phyloP scores from a whole-genome alignment of 2,888 invertebrate genomes.

The Epistrophe grossulariae region DNA sequence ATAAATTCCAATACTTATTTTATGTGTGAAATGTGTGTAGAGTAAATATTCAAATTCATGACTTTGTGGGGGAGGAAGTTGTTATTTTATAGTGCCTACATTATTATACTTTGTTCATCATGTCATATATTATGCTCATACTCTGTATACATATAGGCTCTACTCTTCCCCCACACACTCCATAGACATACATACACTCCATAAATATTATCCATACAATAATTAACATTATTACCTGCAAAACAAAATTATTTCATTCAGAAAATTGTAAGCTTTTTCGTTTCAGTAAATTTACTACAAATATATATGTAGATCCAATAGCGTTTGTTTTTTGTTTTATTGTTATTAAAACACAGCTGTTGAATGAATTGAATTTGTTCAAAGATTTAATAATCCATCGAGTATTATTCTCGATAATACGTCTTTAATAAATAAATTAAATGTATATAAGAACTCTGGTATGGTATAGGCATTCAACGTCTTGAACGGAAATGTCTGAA shows the following conservation, averaged over 20 bases:
- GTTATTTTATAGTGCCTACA: slow-evolving; percentile 9
- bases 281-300: not conserved
- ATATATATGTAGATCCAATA: too few relatives aligned
- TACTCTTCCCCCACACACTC: not conserved
- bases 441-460: too few relatives aligned
- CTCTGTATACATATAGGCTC: not conserved
- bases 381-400: too few relatives aligned
- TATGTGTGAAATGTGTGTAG: not conserved
- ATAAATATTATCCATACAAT: not conserved
- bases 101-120: not conserved
- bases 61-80: not conserved
- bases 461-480: too few relatives aligned
- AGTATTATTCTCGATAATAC: too few relatives aligned
- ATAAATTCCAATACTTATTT: slow-evolving; percentile 1
- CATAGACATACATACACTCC: not conserved
- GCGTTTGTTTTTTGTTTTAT: too few relatives aligned
- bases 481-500: too few relatives aligned
- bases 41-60: not conserved
- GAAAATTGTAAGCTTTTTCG: slow-evolving; percentile 2
- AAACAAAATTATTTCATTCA: slow-evolving; percentile 24
- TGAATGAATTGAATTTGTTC: not conserved
- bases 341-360: too few relatives aligned
- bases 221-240: not conserved
- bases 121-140: not conserved
- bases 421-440: too few relatives aligned